Evolutionary conservation across 2,888 invertebrate species (phyloP), one percentile per base, ranked within the genome.

Genomic region (Chesias legatella): DNA sequence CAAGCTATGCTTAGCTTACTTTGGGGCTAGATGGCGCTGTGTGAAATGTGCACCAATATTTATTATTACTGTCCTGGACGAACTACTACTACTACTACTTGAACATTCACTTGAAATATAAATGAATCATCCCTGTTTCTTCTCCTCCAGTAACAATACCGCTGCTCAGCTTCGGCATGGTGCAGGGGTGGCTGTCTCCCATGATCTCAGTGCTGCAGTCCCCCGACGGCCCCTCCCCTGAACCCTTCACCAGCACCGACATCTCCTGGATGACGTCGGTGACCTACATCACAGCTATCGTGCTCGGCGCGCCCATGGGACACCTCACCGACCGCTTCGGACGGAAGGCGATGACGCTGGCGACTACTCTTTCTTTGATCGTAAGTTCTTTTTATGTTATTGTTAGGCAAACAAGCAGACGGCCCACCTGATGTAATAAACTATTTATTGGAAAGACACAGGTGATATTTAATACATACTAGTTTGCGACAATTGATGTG

Each of bases 151-250:
- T 86, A 37, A 86, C 86, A 5, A 81, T 86, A 7, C 86, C 86
- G 0, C 65, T 86, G 2, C 60, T 86, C 3, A 84, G 75, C 52
- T 86, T 86, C 59, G 86, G 86, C 27, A 86, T 86, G 86, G 73
- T 85, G 10, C 86, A 86, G 48, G 86, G 86, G 20, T 86, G 86
- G 86, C 35, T 88, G 24, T 86, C 86, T 0, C 86, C 86, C n/a
- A 88, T 86, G 86, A 73, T 85, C 31, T 73, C 81, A 0, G 59
- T 72, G 8, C 78, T 88, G 6, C 78, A 80, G 60, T 81, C 85
- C 0, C 38, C 74, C 0, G 62, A 75, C 0, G 73, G 79, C 0
- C 85, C 86, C 0, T 73, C 77, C 0, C 67, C 68, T 7, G 67
- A 70, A 25, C 77, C 79, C 0, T 85, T 63, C 68, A 73, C 70